Evolutionary conservation across 2,113 vertebrate species (phyloP), one percentile per base, ranked within the genome.

Genomic region (Dipodomys ordii): DNA sequence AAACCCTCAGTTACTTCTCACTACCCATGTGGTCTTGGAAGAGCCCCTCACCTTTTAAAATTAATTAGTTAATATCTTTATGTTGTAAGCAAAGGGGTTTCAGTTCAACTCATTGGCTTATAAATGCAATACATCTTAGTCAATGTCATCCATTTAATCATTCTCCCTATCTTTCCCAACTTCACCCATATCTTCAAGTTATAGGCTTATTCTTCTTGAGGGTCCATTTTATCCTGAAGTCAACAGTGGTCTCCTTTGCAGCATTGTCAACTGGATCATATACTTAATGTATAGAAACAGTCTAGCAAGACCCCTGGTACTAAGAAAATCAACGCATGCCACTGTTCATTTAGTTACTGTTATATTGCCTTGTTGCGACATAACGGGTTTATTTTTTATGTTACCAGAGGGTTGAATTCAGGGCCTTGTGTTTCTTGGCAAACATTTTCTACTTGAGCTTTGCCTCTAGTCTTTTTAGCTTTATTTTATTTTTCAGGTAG

Each of bases 191-290:
- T 49, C 49, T 49, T 49, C 49, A 49, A 49, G 49, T 49, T 49
- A 49, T 49, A 7, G 9, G 12, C 49, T 49, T 49, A 49, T 12
- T 49, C 5, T 79, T 39, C 19, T 72, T 32, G 44, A 72, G 16
- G 44, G 23, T 71, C 35, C 62, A 25, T 91, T 93, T 91, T 35
- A 22, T 79, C 72, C 27, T 79, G 30, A 90, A 88, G 39, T 95
- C 69, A 60, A 28, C 39, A 49, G 23, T 73, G n/a, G 49, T 86
- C 68, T 80, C 49, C 49, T 68, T 80, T 87, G 16, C 32, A 83
- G 6, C 1, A 0, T 65, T 80, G 60, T 90, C 72, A 89, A 18
- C 19, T 69, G 49, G 19, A 76, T 90, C 12, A 49, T 49, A 49
- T 49, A 78, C 19, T 60, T 82, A 83, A 83, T 53, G 28, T 46